phyloP scores from a whole-genome alignment of 2,888 invertebrate species.

The Dryobotodes eremita region DNA sequence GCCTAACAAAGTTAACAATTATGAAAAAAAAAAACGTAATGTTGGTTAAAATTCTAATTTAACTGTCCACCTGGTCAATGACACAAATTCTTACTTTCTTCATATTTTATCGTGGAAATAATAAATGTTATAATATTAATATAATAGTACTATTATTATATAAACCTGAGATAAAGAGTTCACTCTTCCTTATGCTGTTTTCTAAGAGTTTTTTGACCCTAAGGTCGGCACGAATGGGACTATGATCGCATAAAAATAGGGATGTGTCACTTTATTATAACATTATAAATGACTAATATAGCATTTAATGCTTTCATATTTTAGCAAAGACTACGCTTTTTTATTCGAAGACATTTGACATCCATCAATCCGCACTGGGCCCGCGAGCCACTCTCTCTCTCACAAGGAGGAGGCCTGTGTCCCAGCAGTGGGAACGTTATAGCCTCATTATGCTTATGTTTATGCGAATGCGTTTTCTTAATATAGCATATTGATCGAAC shows the following conservation, averaged over 20 bases:
- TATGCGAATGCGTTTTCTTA: neutral
- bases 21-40: conserved; percentile 3
- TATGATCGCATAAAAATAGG: conserved; percentile 55
- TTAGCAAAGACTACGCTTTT: neutral
- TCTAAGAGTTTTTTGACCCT: conserved; percentile 72
- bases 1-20: neutral
- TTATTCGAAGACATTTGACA: neutral
- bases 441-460: neutral
- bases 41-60: neutral
- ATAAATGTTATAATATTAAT: conserved; percentile 63
- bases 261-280: conserved; percentile 27
- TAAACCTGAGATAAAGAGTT: conserved; percentile 70
- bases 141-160: conserved; percentile 67
- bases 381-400: neutral
- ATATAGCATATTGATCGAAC: neutral
- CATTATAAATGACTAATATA: neutral
- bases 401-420: too few relatives aligned
- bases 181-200: conserved; percentile 66
- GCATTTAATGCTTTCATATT: neutral
- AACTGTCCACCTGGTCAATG: conserved; percentile 41
- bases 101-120: conserved; percentile 47
- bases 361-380: neutral
- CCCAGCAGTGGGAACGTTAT: too few relatives aligned
- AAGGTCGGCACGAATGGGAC: conserved; percentile 30
- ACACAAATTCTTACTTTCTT: conserved; percentile 38